Base-by-base conservation (phyloP, 1,140 invertebrate species). In the Danaus melanippus region DNA sequence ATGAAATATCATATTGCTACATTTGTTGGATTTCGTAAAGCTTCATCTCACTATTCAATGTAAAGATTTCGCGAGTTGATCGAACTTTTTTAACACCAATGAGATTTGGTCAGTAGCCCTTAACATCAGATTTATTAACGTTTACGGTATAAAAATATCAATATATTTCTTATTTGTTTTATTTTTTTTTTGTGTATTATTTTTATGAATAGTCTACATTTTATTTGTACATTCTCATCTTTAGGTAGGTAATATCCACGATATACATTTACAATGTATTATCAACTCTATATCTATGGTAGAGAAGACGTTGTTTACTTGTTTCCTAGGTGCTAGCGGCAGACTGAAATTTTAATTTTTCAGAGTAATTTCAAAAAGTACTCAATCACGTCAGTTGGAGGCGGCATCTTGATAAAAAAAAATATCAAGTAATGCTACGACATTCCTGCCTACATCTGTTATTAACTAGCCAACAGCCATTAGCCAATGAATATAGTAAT, bases 111-210 rank as follows among this genome's bases (percentile, higher is more conserved):
- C 75, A 71, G 59, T 77, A 73, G 21, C 60, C 67, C 73, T 76
- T 82, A 58, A 57, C 58, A 61, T 69, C 60, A 67, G 56, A 69
- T 71, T 74, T 81, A 78, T 78, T 76, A 62, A 67, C 72, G 56
- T 62, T 66, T 71, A 76, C 74, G 77, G 74, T 86, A 84, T 63
- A 86, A 84, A 86, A 84, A 86, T 83, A 86, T 72, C 71, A 75
- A 74, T 76, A 66, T 74, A 72, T 67, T 62, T 72, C 57, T 67
- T 77, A 76, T 58, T 62, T 63, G 64, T 67, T 79, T 71, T 68
- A 61, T 63, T 63, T 58, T 32, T 32, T 76, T 70, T 63, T 64
- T 67, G 74, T 70, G 69, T 50, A 56, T 55, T 56, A 60, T 67
- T 69, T 76, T 76, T 71, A 69, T 69, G 71, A 75, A 67, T 83